A percentile compares a stretch with the other conserved stretches of the same genome.
phyloP scores from a whole-genome alignment of 37 sponge, comb jelly and placozoan species.

The Mnemiopsis leidyi region DNA sequence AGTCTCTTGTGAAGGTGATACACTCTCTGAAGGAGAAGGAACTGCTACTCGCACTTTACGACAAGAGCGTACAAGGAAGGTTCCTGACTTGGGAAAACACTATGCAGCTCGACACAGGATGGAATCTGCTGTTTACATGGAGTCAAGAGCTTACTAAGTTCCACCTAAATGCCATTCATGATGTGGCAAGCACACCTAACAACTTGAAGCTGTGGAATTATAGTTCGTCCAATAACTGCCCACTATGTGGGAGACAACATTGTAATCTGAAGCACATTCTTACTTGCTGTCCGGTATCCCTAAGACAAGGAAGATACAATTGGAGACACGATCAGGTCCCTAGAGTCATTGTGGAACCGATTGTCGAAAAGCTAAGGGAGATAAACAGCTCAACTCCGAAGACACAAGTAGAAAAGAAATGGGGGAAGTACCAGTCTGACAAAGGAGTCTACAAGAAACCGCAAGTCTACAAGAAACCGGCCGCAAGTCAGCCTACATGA shows the following conservation, averaged over 20 bases:
- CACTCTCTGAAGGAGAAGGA: too few species aligned
- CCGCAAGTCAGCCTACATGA: too few species aligned
- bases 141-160: background rate
- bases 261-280: background rate
- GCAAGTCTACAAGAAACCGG: background rate
- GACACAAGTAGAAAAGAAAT: background rate
- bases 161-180: background rate
- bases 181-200: background rate
- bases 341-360: background rate
- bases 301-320: background rate
- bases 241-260: background rate
- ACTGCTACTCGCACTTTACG: too few species aligned
- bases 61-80: too few species aligned
- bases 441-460: background rate
- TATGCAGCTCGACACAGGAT: too few species aligned
- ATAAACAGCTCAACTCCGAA: background rate
- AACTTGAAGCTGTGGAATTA: background rate
- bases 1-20: too few species aligned
- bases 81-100: too few species aligned
- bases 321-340: background rate
- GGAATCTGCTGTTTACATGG: background rate
- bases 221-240: background rate
- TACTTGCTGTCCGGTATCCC: background rate
- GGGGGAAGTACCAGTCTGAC: background rate
- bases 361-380: background rate